Percentiles rank a stretch among this genome's conserved stretches.
phyloP scores from a whole-genome alignment of 2,888 invertebrate genomes.

The Synanthedon andrenaeformis region DNA sequence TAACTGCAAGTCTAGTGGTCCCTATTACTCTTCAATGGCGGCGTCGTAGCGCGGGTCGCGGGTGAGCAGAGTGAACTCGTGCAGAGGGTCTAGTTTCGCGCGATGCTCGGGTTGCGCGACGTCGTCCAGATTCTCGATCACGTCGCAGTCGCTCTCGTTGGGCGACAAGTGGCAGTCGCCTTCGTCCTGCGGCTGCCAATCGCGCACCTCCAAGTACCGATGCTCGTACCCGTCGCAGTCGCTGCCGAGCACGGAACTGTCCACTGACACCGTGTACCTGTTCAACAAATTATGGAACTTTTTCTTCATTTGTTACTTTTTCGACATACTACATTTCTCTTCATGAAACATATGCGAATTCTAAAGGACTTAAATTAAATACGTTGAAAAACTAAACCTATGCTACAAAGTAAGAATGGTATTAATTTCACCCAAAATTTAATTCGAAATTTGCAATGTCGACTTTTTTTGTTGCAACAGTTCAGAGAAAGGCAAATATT shows the following conservation, averaged over 20 bases:
- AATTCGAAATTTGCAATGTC: too few relatives aligned
- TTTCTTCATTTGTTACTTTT: too few relatives aligned
- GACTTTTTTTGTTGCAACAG: too few relatives aligned
- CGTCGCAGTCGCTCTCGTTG: conserved; percentile 29
- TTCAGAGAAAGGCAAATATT: too few relatives aligned
- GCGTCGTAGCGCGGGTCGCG: conserved; percentile 34
- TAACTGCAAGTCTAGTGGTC: not conserved
- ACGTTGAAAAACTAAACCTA: too few relatives aligned
- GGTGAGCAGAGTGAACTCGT: conserved; percentile 38
- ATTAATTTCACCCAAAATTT: too few relatives aligned
- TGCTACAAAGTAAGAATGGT: too few relatives aligned
- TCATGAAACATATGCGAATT: too few relatives aligned
- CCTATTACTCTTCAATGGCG: not conserved
- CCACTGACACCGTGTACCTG: conserved; percentile 46
- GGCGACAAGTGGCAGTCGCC: conserved; percentile 17
- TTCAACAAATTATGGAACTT: too few relatives aligned
- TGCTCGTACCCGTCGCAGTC: conserved; percentile 45
- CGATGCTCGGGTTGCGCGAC: conserved; percentile 13
- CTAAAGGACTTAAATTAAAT: too few relatives aligned
- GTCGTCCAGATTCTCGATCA: conserved; percentile 18
- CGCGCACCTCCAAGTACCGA: conserved; percentile 28
- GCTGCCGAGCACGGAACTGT: conserved; percentile 48
- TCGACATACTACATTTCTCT: too few relatives aligned
- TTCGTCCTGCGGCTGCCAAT: conserved; percentile 6
- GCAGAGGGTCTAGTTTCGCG: conserved; percentile 42